Base-by-base conservation (phyloP, 1,140 invertebrate genomes). In the Papilio helenus region DNA sequence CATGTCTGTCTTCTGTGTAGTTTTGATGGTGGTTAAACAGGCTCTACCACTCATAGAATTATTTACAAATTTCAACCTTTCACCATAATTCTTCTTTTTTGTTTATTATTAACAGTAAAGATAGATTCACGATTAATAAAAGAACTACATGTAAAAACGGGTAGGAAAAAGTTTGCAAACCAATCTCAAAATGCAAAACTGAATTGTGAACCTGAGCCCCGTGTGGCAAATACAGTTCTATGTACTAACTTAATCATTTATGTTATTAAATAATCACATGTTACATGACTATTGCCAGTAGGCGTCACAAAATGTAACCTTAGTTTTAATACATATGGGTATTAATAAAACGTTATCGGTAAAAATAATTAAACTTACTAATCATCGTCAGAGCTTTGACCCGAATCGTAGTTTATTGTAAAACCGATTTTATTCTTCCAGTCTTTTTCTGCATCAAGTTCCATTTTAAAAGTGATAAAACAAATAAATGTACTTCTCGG, bases 361-460 rank as follows among this genome's bases (percentile, higher is more conserved):
- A 61, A 74, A 34, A 49, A 49, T 78, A 80, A 26, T 72, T 78
- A 68, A 77, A 92, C 92, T 92, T 83, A 94, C 92, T 87, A 87
- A 79, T 94, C 91, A 49, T 93, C 92, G 26, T 92, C 91, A 4
- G 92, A 90, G 71, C 89, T 90, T 44, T 89, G 84, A 12, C 85
- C 87, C 20, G 91, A 91, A 77, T 89, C 87, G 76, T 89, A 94
- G 80, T 92, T 93, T 14, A 93, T 90, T 51, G 89, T 86, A 79
- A 93, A 93, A 44, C 91, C 91, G 20, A 92, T 82, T 44, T 85
- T 87, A 34, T 85, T 88, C 85, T 92, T 93, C 92, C 91, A 93
- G 72, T 93, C 91, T 55, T 88, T 87, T 23, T 88, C 85, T 34
- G 34, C 74, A n/a, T 76, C 76, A 58, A 79, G 58, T 81, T 87